Evolutionary conservation across 2,797 vertebrate genomes (phyloP), one percentile per base, ranked within the genome.

Genomic region (Notolabrus celidotus): DNA sequence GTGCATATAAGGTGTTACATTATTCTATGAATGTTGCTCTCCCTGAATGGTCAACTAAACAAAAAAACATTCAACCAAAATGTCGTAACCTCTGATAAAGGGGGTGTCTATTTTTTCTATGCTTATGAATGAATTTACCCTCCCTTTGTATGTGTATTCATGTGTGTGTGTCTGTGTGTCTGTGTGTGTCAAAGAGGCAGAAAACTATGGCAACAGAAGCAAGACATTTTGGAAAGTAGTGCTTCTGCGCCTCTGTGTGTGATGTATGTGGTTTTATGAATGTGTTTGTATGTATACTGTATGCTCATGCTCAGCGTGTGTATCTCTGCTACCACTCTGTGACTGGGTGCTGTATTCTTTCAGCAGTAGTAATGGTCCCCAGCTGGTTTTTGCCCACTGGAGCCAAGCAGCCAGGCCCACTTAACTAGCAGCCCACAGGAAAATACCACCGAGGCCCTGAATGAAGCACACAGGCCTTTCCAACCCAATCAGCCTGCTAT

Each of bases 321-420:
- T 71, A 63, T 66, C 67, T 68, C 4, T 3, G 43, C 70, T 62
- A 69, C 77, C 71, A 75, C 52, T 51, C 77, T 75, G 68, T 68
- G 71, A 85, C 52, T 67, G 81, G 72, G 79, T 81, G 81, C 83
- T 83, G 68, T 86, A 74, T 81, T 81, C 80, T 79, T 77, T 81
- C 68, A 77, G 87, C 93, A 86, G 92, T 92, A 93, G 94, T 98
- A 97, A 99, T 96, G 95, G 95, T 96, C 94, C 94, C 96, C 97
- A 98, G 97, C 97, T 98, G 97, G 93, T 53, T 71, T 77, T 74
- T 86, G 85, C 86, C 88, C 84, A 82, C 80, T 77, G 77, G 84
- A 86, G 95, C 94, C 94, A 95, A 95, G 96, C 95, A 96, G 96
- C 95, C 95, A 95, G 95, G 94, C 95, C 95, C 94, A 93, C 86